Percentiles rank a stretch among this genome's conserved stretches.
Evolutionary conservation across 2,888 invertebrate genomes (phyloP).

Genomic region (Phengaris alcon): DNA sequence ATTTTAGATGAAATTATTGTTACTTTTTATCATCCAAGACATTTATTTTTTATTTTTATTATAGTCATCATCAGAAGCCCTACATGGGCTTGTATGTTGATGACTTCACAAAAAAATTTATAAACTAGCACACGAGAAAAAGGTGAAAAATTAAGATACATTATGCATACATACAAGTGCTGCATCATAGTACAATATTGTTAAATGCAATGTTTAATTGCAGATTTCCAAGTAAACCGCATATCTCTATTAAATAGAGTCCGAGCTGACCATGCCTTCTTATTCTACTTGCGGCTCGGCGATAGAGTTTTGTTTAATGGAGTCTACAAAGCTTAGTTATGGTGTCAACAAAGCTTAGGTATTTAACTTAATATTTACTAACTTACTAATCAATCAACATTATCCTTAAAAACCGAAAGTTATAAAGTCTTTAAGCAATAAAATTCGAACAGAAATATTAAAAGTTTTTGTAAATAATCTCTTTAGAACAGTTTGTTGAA

Average conservation of each 20-base stretch:
- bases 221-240: background rate
- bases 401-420: too few relatives aligned
- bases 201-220: background rate
- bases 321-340: constrained; percentile 46
- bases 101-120: too few relatives aligned
- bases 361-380: constrained; percentile 11
- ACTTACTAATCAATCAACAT: background rate
- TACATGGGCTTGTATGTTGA: too few relatives aligned
- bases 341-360: constrained; percentile 50
- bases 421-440: too few relatives aligned
- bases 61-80: too few relatives aligned
- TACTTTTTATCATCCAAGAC: too few relatives aligned
- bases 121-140: too few relatives aligned
- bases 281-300: constrained; percentile 45
- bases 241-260: background rate
- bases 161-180: too few relatives aligned
- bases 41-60: too few relatives aligned
- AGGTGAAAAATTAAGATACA: too few relatives aligned
- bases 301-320: constrained; percentile 48
- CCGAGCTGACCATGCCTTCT: constrained; percentile 37
- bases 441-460: background rate
- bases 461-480: background rate
- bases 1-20: too few relatives aligned
- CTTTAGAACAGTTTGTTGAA: background rate
- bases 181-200: too few relatives aligned